These are phyloP conservation scores for Pseudochaenichthys georgianus DNA, from an alignment of 2,797 vertebrate species.

Conservation along the genomic window DNA sequence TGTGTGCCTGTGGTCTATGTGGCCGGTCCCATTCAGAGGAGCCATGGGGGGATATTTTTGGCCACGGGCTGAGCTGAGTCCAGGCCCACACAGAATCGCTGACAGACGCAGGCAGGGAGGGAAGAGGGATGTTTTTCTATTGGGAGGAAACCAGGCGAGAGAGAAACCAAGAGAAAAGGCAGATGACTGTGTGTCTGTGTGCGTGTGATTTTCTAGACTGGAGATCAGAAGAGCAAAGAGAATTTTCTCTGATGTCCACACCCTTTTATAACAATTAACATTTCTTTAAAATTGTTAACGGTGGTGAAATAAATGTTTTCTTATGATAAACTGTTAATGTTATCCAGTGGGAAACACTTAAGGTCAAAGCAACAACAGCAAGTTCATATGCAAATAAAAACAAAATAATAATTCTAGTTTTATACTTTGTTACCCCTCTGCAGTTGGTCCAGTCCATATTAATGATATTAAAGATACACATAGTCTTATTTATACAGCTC, in stretches of 20 bases:
- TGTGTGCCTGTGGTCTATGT: conserved; percentile 80
- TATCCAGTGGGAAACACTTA: not conserved
- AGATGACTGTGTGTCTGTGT: conserved; percentile 57
- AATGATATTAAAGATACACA: conserved; percentile 75
- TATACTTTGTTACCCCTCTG: conserved; percentile 56
- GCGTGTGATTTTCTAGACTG: conserved; percentile 35
- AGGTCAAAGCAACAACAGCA: conserved; percentile 34
- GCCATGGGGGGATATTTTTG: conserved; percentile 82
- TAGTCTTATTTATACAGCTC: conserved; percentile 77
- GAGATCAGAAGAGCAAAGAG: conserved; percentile 18
- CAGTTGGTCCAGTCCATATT: conserved; percentile 65
- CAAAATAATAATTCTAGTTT: conserved; percentile 61
- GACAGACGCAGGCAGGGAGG: conserved; percentile 78
- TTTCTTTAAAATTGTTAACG: too few species aligned
- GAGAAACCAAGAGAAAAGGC: conserved; percentile 75
- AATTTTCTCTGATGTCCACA: conserved; percentile 33
- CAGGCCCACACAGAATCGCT: conserved; percentile 85
- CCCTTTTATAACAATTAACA: not conserved
- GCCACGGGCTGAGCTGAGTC: conserved; percentile 78
- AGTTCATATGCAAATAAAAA: conserved; percentile 52
- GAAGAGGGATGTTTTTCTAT: conserved; percentile 82
- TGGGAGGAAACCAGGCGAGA: conserved; percentile 77
- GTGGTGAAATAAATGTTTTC: too few species aligned
- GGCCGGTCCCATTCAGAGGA: conserved; percentile 79
- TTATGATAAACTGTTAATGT: conserved; percentile 8